Evolutionary conservation across 1,140 invertebrate species (phyloP), one percentile per base, ranked within the genome.

Genomic region (Riptortus pedestris): DNA sequence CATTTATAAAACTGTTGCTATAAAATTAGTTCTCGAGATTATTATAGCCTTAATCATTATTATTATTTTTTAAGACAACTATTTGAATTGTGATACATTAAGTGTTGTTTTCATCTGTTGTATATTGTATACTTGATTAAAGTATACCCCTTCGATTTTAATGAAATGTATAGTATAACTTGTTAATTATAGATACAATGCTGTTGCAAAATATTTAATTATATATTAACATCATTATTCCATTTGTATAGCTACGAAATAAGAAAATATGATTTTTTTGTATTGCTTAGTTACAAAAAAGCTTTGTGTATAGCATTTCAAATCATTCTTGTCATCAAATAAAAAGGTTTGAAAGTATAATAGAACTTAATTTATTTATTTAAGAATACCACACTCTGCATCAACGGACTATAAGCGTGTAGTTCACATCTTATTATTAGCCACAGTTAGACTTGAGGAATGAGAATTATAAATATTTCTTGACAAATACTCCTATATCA

Each of bases 241-340:
- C 5, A 26, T n/a, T 24, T 55, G 51, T 55, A 55, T 55, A 55
- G 51, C 7, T 24, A n/a, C 22, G 11, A 24, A 2, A 55, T 9
- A 22, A 51, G 24, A 24, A 38, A 5, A 38, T 38, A 14, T 55
- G 51, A 24, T n/a, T 38, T 55, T 55, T 52, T 55, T 55, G 51
- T 55, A 55, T 24, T 27, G 24, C 51, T 20, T 4, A 47, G 16
- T n/a, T 20, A 18, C 11, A 22, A 22, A 12, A 52, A 22, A 16
- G 51, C 51, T 55, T 55, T 55, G 51, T 55, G 51, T 55, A 55
- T 55, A 55, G 51, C 51, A 55, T 12, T 55, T 55, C 51, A 55
- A 24, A 20, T n/a, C 45, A 47, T 22, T 47, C n/a, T 47, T 47
- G 45, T 47, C 45, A 47, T 47, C 45, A 22, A 47, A 47, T 47